Percentiles rank a stretch among this genome's conserved stretches.
Conservation (phyloP, 30 jellyfish, hydroid and myxozoan genomes). For the Mastigias papua region DNA sequence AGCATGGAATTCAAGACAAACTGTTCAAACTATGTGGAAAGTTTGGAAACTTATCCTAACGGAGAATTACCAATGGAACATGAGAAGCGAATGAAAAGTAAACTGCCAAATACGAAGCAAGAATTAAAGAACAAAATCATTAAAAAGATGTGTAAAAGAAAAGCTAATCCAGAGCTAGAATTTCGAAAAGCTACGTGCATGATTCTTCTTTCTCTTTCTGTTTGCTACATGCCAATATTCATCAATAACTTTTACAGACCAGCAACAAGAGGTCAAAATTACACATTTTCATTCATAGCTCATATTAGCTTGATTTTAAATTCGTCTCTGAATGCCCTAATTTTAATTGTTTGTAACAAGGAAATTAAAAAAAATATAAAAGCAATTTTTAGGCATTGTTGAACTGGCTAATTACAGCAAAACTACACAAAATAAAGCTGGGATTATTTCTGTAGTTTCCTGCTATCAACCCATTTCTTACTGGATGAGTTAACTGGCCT, state of each 20-base stretch:
- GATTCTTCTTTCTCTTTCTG: background rate
- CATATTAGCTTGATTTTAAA: background rate
- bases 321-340: constrained; percentile 7
- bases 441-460: background rate
- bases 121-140: too few species aligned
- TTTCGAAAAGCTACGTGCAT: background rate
- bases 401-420: background rate
- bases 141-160: too few species aligned
- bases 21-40: too few species aligned
- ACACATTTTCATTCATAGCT: background rate
- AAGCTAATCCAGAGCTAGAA: background rate
- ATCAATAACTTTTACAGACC: background rate
- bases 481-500: too few species aligned
- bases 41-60: too few species aligned
- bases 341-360: background rate
- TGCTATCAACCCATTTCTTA: too few species aligned
- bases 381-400: background rate
- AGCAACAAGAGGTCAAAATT: background rate
- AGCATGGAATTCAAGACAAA: too few species aligned
- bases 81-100: too few species aligned
- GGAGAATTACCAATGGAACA: too few species aligned
- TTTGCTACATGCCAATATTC: background rate
- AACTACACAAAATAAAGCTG: background rate
- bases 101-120: too few species aligned
- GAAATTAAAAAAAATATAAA: background rate